These are phyloP conservation scores for Kryptopterus vitreolus DNA, from an alignment of 2,797 vertebrate species.

Conservation along the genomic window DNA sequence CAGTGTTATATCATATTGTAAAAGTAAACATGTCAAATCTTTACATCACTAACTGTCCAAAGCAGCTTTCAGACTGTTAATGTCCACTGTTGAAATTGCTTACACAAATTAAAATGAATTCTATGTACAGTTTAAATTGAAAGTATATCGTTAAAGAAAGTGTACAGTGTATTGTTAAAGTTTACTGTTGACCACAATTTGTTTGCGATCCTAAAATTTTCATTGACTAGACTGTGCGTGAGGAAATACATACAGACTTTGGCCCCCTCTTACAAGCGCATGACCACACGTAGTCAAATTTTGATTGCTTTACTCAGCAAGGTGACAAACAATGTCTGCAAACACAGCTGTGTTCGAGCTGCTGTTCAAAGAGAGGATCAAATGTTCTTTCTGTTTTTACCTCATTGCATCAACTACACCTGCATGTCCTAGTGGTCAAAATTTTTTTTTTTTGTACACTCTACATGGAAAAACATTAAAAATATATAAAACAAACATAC, in stretches of 20 bases:
- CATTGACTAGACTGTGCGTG: not conserved
- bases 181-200: not conserved
- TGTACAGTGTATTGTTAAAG: not conserved
- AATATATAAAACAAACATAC: too few relatives aligned
- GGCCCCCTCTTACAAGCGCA: not conserved
- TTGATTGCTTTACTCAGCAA: constrained; percentile 22
- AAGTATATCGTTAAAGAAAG: not conserved
- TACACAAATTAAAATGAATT: too few relatives aligned
- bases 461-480: not conserved
- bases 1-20: not conserved
- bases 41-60: too few relatives aligned
- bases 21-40: not conserved
- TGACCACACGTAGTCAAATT: not conserved
- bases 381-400: not conserved
- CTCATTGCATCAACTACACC: not conserved
- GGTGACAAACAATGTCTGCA: not conserved
- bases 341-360: constrained; percentile 51
- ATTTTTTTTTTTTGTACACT: not conserved
- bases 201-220: not conserved
- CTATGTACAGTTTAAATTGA: too few relatives aligned
- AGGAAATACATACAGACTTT: constrained; percentile 31
- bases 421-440: not conserved
- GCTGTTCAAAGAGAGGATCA: constrained; percentile 24
- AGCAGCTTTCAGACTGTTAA: too few relatives aligned
- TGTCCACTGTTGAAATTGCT: too few relatives aligned